These are phyloP conservation scores for Syrmaticus mikado DNA, from an alignment of 2,113 vertebrate genomes.

Conservation along the genomic window DNA sequence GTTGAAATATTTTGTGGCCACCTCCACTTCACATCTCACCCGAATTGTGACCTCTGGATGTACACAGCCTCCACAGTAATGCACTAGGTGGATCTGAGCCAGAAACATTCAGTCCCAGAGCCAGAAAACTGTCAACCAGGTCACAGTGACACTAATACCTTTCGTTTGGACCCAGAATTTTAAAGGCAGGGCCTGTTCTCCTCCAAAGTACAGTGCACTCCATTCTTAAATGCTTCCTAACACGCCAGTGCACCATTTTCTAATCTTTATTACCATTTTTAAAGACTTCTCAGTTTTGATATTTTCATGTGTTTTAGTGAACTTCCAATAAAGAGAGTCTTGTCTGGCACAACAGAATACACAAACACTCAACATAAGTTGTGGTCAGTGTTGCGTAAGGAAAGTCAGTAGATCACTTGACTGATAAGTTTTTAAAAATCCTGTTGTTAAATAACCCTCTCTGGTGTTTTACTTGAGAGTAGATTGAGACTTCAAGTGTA, in stretches of 20 bases:
- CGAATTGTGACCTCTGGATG: background rate
- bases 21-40: background rate
- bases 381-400: background rate
- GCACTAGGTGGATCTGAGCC: background rate
- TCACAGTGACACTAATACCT: background rate
- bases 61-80: background rate
- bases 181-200: background rate
- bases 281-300: background rate
- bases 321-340: background rate
- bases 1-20: background rate
- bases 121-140: background rate
- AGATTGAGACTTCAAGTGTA: background rate
- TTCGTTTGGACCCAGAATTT: slow-evolving; percentile 5
- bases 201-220: background rate
- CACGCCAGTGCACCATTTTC: background rate
- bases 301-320: background rate
- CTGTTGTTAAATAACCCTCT: background rate
- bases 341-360: background rate
- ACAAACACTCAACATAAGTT: background rate
- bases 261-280: background rate
- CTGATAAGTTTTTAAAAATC: background rate
- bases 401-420: background rate
- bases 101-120: background rate
- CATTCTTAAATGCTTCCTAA: background rate
- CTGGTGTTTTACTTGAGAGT: background rate